Evolutionary conservation across 2,113 vertebrate species (phyloP).

Genomic region (Pontoporia blainvillei): DNA sequence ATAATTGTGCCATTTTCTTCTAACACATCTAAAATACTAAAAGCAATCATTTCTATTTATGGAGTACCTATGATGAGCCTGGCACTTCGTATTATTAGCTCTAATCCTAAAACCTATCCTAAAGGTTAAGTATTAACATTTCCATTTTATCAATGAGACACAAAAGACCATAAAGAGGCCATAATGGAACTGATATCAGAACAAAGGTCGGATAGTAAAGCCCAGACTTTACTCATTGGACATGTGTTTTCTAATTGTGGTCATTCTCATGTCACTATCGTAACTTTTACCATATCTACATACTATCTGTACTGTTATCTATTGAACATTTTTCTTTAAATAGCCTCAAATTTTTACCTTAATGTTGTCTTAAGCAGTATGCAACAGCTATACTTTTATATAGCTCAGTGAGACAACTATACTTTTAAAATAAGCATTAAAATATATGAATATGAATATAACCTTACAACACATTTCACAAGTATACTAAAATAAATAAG

Average conservation of each 20-base stretch:
- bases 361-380: background rate
- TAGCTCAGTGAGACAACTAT: background rate
- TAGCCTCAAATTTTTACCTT: background rate
- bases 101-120: background rate
- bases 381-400: background rate
- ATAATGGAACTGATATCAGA: background rate
- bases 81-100: background rate
- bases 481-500: background rate
- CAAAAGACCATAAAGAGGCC: background rate
- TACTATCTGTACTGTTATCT: background rate
- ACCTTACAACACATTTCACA: background rate
- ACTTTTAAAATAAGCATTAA: background rate
- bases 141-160: background rate
- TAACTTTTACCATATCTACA: background rate
- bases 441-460: background rate
- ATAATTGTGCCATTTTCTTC: background rate
- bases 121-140: background rate
- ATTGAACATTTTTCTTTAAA: background rate
- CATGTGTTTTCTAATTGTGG: background rate
- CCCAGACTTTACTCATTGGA: background rate
- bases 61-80: background rate
- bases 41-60: background rate
- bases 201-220: background rate
- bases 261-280: background rate
- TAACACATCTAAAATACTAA: background rate